Base-by-base conservation (phyloP, 2,113 vertebrate genomes). In the Poicephalus meyeri region DNA sequence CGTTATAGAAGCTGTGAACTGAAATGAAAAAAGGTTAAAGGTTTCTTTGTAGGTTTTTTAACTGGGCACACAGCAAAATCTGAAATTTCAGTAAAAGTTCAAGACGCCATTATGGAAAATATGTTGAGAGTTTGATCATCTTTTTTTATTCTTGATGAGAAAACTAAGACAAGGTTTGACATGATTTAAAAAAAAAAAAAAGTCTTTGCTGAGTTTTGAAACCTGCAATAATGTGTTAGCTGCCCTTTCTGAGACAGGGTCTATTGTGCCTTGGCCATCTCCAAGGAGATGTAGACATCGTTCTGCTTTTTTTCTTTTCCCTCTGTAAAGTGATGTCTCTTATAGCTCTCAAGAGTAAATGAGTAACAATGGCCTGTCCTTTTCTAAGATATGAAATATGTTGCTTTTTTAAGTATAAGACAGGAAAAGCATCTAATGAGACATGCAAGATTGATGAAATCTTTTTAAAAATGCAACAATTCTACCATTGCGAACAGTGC, bases 181-280 rank as follows among this genome's bases (percentile, higher is more conserved):
- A 85, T 63, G 2, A 73, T 80, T 80, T 90, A 63, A 53, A 46
- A 35, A 58, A 52, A 55, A 55, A 31, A 65, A 76, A 18, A 68
- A 56, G 19, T 47, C 2, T 61, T 68, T 88, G 64, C 76, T 88
- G 64, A 41, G 41, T 50, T 92, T 83, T 78, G 68, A 95, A 89
- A 37, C 42, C 70, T 86, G 16, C 47, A 80, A 7, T 92, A 85
- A 49, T 42, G 18, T 66, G 80, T 47, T 84, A 74, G 77, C 8
- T 96, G 71, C 55, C 89, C 83, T 94, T 94, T 89, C 56, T 71
- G 73, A 93, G 68, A 63, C 91, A 80, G 65, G 39, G n/a, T 58
- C 86, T 55, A 26, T 93, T 96, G 53, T 95, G 52, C 42, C 47
- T 53, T 88, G 52, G 12, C 28, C 68, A 15, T 92, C 71, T 97